Percentiles rank a stretch among this genome's conserved stretches.
Evolutionary conservation across 2,888 invertebrate species (phyloP).

Genomic region (Tetranychus piercei): DNA sequence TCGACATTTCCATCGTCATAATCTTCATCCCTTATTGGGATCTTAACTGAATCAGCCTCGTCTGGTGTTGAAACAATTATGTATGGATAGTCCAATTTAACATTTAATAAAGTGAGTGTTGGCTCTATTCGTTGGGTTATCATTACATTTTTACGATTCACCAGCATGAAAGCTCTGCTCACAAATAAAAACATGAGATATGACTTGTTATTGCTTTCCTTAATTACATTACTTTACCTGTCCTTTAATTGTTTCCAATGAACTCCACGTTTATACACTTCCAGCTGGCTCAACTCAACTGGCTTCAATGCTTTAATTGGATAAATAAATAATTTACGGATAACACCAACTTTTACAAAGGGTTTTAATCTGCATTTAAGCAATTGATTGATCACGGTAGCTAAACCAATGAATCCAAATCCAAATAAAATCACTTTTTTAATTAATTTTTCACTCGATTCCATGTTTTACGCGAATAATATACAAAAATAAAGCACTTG

Average conservation of each 20-base stretch:
- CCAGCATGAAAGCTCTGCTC: conserved; percentile 12
- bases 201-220: not conserved
- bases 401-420: not conserved
- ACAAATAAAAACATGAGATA: not conserved
- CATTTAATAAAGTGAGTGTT: conserved; percentile 5
- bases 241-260: not conserved
- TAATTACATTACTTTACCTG: not conserved
- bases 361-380: not conserved
- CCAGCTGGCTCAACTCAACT: not conserved
- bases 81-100: not conserved
- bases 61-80: not conserved
- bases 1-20: not conserved
- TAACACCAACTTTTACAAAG: not conserved
- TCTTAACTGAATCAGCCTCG: not conserved
- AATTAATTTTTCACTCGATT: not conserved
- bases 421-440: not conserved
- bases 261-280: not conserved
- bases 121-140: conserved; percentile 15
- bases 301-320: not conserved
- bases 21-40: not conserved
- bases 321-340: not conserved
- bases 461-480: not conserved
- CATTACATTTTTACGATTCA: conserved; percentile 10
- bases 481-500: not conserved
- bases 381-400: not conserved